Percentiles rank a stretch among this genome's conserved stretches.
Evolutionary conservation across 2,797 vertebrate genomes (phyloP).

Genomic region (Ammospiza maritima): DNA sequence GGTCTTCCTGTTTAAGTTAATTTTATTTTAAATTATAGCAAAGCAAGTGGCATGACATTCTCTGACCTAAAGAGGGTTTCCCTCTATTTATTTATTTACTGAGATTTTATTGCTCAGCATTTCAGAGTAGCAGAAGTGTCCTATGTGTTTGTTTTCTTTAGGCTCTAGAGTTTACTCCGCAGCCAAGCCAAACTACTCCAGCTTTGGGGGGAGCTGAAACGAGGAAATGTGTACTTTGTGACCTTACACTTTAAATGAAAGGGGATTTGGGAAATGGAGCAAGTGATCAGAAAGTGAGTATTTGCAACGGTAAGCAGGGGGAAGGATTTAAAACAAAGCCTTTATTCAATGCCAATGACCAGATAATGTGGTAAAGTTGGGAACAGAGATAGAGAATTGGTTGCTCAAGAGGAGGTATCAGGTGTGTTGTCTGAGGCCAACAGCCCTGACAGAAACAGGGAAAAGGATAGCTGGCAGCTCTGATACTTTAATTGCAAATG

Average conservation of each 20-base stretch:
- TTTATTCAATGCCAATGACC: neutral
- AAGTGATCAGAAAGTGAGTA: neutral
- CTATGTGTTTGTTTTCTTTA: conserved; percentile 28
- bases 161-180: neutral
- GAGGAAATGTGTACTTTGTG: conserved; percentile 26
- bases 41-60: neutral
- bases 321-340: neutral
- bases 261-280: neutral
- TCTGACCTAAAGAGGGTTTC: neutral
- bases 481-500: conserved; percentile 8
- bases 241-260: conserved; percentile 2
- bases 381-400: neutral
- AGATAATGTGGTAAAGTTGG: neutral
- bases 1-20: neutral
- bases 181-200: conserved; percentile 6
- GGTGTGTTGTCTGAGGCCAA: neutral
- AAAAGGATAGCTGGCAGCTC: neutral
- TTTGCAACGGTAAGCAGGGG: neutral
- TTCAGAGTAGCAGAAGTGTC: conserved; percentile 29
- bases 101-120: conserved; percentile 30
- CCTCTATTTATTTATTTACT: conserved; percentile 30
- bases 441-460: neutral
- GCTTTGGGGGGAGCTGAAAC: neutral
- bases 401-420: neutral
- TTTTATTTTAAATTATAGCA: neutral